phyloP scores from a whole-genome alignment of 2,113 vertebrate genomes.

The Cyanoderma ruficeps region DNA sequence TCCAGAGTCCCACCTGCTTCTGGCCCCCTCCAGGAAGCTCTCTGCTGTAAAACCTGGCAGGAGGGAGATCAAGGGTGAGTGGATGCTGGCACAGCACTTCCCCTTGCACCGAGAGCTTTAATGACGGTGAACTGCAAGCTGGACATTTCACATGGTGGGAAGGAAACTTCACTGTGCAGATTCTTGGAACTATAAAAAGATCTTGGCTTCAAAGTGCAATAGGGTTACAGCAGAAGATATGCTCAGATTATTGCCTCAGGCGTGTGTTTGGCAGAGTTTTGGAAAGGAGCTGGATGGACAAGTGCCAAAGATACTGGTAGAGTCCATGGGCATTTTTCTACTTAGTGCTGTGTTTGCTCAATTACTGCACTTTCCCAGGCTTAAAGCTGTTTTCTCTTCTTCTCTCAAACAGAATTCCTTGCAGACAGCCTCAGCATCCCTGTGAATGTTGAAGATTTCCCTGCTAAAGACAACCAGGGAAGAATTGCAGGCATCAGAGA shows the following conservation, averaged over 20 bases:
- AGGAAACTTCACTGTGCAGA: neutral
- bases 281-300: neutral
- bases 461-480: neutral
- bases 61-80: neutral
- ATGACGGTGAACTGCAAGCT: neutral
- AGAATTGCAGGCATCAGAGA: neutral
- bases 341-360: neutral
- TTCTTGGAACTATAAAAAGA: neutral
- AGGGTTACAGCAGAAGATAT: neutral
- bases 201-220: neutral
- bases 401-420: neutral
- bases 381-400: neutral
- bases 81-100: neutral
- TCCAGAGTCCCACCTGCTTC: neutral
- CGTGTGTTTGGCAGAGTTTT: neutral
- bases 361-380: neutral
- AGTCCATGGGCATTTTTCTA: neutral
- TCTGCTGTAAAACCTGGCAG: neutral
- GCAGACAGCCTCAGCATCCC: neutral
- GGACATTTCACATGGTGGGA: rapidly evolving
- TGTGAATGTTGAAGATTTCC: neutral
- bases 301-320: neutral
- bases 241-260: neutral
- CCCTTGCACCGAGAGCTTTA: neutral
- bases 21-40: neutral